Percentiles rank a stretch among this genome's conserved stretches.
Evolutionary conservation across 1,140 invertebrate species (phyloP).

Genomic region (Dendrolimus kikuchii): DNA sequence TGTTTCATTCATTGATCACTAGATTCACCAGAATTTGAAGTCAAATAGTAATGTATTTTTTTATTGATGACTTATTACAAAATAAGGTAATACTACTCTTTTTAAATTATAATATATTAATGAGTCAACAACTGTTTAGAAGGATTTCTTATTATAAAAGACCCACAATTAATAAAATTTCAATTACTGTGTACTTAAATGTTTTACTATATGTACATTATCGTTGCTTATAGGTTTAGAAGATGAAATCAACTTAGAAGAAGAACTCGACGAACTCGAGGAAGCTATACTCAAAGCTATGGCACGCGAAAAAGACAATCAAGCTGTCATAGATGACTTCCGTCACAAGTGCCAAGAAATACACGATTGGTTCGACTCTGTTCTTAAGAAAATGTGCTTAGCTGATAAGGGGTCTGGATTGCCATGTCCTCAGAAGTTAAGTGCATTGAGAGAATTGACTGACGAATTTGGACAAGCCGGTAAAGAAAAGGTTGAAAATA

Average conservation of each 20-base stretch:
- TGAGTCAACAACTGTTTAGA: too few species aligned
- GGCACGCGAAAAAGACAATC: constrained; percentile 81
- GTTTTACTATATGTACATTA: too few species aligned
- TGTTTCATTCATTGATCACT: constrained; percentile 11
- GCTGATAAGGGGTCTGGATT: constrained; percentile 88
- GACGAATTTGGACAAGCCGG: constrained; percentile 80
- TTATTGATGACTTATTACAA: too few species aligned
- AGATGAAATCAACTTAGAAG: constrained; percentile 80
- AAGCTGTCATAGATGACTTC: constrained; percentile 85
- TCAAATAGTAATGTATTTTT: too few species aligned
- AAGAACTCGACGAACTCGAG: constrained; percentile 81
- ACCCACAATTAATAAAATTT: too few species aligned
- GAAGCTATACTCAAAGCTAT: constrained; percentile 80
- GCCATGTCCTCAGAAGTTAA: constrained; percentile 85
- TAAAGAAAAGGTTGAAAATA: constrained; percentile 77
- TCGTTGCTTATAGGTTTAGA: constrained; percentile 54
- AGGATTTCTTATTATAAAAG: too few species aligned
- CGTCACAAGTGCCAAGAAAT: constrained; percentile 81
- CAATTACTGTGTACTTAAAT: too few species aligned
- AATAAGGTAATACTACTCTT: too few species aligned
- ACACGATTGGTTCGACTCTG: constrained; percentile 84
- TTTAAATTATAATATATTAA: too few species aligned
- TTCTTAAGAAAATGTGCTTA: constrained; percentile 84
- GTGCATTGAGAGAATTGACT: constrained; percentile 75
- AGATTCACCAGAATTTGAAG: too few species aligned